Evolutionary conservation across 2,888 invertebrate genomes (phyloP).

Genomic region (Dichetophora obliterata): DNA sequence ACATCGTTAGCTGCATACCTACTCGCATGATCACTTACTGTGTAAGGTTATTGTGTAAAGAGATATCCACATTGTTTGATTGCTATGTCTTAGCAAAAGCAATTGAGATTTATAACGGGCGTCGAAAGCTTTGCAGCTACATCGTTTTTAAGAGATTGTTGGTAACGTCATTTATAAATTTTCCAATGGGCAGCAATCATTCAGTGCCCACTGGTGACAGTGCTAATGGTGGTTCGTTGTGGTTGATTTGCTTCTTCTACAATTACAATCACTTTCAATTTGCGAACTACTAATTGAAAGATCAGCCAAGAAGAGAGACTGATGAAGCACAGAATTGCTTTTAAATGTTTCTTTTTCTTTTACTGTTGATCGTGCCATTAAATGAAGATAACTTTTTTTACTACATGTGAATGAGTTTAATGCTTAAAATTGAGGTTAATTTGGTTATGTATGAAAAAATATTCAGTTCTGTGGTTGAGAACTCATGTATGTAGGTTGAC

Average conservation of each 20-base stretch:
- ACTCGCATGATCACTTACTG: too few species aligned
- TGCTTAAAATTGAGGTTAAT: conserved; percentile 29
- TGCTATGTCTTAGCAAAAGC: too few species aligned
- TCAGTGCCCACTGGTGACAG: background rate
- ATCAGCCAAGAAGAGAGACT: conserved; percentile 57
- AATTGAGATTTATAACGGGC: too few species aligned
- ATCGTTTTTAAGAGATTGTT: too few species aligned
- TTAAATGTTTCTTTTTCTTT: background rate
- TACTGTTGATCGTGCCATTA: background rate
- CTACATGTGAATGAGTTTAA: background rate
- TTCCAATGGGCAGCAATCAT: too few species aligned
- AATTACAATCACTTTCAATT: conserved; percentile 45
- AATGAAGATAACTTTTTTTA: background rate
- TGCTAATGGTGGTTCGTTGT: background rate
- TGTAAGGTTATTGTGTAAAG: too few species aligned
- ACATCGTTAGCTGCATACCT: too few species aligned
- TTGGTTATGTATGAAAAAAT: conserved; percentile 22
- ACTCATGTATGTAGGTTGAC: too few species aligned
- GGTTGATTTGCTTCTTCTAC: background rate
- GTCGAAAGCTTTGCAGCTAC: too few species aligned
- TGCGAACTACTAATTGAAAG: conserved; percentile 62
- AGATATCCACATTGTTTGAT: too few species aligned
- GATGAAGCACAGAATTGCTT: conserved; percentile 3
- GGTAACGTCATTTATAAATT: too few species aligned
- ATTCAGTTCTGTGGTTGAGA: background rate